Conservation (phyloP, 2,113 vertebrate species). For the Dipodomys merriami region DNA sequence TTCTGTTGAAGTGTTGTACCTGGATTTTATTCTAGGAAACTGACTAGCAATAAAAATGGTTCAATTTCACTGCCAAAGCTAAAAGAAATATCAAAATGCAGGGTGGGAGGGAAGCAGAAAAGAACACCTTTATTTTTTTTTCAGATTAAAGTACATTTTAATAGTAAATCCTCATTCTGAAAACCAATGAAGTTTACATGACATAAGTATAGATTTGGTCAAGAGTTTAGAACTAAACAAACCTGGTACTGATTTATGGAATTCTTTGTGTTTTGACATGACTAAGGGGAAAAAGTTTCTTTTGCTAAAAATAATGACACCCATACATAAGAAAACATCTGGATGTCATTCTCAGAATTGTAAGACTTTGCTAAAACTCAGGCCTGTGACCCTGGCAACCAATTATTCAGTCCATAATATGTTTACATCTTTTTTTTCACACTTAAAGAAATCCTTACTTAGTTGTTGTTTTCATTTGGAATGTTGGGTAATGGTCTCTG, state of each 20-base stretch:
- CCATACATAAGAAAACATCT: conserved; percentile 75
- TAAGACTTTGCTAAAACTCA: conserved; percentile 65
- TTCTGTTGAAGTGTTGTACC: conserved; percentile 45
- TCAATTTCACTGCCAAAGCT: conserved; percentile 58
- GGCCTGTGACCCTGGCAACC: conserved; percentile 55
- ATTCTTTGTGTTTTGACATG: conserved; percentile 77
- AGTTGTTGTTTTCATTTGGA: conserved; percentile 54
- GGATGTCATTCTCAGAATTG: conserved; percentile 69
- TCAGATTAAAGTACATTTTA: conserved; percentile 52
- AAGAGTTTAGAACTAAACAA: conserved; percentile 71
- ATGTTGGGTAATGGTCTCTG: not conserved
- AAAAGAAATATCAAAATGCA: conserved; percentile 41
- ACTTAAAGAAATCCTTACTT: not conserved
- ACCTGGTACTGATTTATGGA: conserved; percentile 77
- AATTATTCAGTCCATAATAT: conserved; percentile 48
- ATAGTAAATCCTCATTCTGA: conserved; percentile 61
- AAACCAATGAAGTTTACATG: conserved; percentile 72
- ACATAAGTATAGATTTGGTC: conserved; percentile 62
- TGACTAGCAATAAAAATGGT: conserved; percentile 66
- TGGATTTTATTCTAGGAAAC: conserved; percentile 50
- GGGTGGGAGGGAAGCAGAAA: conserved; percentile 58
- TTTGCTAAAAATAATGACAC: conserved; percentile 79
- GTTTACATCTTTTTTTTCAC: conserved; percentile 34
- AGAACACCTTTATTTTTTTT: not conserved
- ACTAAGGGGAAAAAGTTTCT: conserved; percentile 76